Conservation (phyloP, 2,888 invertebrate species). For the Thymelicus lineola region DNA sequence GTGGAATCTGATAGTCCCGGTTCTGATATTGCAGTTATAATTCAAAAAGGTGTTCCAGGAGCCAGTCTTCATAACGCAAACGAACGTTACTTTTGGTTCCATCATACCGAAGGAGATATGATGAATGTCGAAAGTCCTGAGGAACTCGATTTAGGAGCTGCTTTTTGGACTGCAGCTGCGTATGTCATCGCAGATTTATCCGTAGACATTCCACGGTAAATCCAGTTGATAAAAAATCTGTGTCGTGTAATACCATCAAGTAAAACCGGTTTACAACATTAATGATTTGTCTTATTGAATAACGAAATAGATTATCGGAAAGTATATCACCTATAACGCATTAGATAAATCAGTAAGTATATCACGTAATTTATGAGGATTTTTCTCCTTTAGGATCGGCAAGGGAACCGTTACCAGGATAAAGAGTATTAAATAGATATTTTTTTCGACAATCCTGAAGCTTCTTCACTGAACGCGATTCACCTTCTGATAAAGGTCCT, state of each 20-base stretch:
- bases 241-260: not conserved
- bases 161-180: conserved; percentile 91
- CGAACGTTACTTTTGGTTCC: conserved; percentile 89
- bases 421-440: conserved; percentile 26
- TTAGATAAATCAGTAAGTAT: conserved; percentile 14
- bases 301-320: not conserved
- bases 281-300: not conserved
- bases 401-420: conserved; percentile 14
- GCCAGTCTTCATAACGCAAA: conserved; percentile 89
- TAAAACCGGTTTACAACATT: not conserved
- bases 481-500: conserved; percentile 35
- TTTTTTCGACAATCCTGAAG: conserved; percentile 22
- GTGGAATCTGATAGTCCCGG: conserved; percentile 84
- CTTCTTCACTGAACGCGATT: conserved; percentile 32
- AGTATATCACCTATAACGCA: not conserved
- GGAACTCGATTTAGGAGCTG: conserved; percentile 89
- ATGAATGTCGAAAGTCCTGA: conserved; percentile 90
- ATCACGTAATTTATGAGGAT: conserved; percentile 15
- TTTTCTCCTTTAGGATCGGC: conserved; percentile 28
- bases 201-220: conserved; percentile 86
- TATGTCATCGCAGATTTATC: conserved; percentile 92
- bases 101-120: conserved; percentile 92
- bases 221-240: not conserved
- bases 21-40: conserved; percentile 89
- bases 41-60: conserved; percentile 88